Evolutionary conservation across 2,113 vertebrate species (phyloP).

Genomic region (Anas platyrhynchos): DNA sequence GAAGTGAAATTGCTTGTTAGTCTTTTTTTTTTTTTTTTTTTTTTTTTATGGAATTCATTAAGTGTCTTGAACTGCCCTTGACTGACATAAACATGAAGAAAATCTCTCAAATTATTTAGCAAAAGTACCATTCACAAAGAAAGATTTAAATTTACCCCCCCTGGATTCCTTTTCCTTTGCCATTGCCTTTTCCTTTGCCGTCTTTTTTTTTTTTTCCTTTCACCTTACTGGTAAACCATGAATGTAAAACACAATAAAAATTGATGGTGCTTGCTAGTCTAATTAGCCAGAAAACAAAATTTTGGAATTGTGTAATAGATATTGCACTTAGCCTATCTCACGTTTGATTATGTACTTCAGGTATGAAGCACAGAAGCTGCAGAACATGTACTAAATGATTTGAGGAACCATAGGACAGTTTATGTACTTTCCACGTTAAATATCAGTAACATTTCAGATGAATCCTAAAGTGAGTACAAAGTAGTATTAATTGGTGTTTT

Average conservation of each 20-base stretch:
- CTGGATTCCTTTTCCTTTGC: neutral
- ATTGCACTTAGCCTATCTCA: neutral
- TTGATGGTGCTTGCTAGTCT: neutral
- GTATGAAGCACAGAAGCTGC: neutral
- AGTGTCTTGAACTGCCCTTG: neutral
- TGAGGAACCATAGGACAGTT: neutral
- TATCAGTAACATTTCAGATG: neutral
- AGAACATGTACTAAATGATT: neutral
- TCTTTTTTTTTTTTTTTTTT: neutral
- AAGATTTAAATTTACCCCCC: neutral
- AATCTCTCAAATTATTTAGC: neutral
- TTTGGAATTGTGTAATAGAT: neutral
- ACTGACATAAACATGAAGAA: neutral
- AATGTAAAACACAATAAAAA: neutral
- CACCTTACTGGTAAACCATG: neutral
- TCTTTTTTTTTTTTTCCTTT: no score
- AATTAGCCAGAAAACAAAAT: neutral
- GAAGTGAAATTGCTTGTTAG: neutral
- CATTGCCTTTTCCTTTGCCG: no score
- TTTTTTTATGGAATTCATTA: neutral
- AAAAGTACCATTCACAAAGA: neutral
- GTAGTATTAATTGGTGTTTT: fast-evolving
- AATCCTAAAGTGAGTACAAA: neutral
- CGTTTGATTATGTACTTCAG: neutral
- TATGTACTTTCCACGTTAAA: neutral